Evolutionary conservation across 2,888 invertebrate genomes (phyloP).

Genomic region (Cryptocheilus praepositus): DNA sequence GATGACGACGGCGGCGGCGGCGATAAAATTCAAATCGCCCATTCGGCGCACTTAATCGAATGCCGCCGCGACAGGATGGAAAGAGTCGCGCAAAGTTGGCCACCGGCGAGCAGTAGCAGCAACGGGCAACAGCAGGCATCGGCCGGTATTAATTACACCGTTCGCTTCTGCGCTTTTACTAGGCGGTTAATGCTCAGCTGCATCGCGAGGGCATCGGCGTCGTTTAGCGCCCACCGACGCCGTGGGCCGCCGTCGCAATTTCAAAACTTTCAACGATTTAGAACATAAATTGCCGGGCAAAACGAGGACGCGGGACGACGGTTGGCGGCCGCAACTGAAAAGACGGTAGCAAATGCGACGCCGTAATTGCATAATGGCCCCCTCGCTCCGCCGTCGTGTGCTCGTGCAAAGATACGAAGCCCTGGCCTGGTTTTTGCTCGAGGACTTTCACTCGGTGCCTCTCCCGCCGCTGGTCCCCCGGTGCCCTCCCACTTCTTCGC

Average conservation of each 20-base stretch:
- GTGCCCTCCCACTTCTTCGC: background rate
- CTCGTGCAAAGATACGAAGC: slow-evolving; percentile 60
- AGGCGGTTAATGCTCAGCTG: too few species aligned
- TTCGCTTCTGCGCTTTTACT: too few species aligned
- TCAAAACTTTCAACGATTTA: slow-evolving; percentile 57
- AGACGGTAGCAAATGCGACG: slow-evolving; percentile 49
- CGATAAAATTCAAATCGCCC: too few species aligned
- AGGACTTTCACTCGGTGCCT: slow-evolving; percentile 65
- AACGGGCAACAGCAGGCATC: too few species aligned
- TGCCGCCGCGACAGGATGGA: too few species aligned
- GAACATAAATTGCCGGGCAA: slow-evolving; percentile 51
- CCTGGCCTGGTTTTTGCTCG: slow-evolving; percentile 67
- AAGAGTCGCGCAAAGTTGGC: too few species aligned
- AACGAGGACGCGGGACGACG: slow-evolving; percentile 16
- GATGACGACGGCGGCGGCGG: too few species aligned
- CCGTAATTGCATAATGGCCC: slow-evolving; percentile 62
- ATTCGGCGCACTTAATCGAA: too few species aligned
- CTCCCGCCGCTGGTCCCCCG: slow-evolving; percentile 31
- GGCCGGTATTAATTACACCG: too few species aligned
- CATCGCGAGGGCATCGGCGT: too few species aligned
- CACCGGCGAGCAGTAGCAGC: too few species aligned
- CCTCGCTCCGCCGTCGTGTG: slow-evolving; percentile 38
- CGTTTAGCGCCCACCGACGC: too few species aligned
- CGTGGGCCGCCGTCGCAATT: slow-evolving; percentile 34
- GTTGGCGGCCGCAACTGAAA: slow-evolving; percentile 25